phyloP scores from a whole-genome alignment of 2,888 invertebrate species.

The Drosophila siamana region DNA sequence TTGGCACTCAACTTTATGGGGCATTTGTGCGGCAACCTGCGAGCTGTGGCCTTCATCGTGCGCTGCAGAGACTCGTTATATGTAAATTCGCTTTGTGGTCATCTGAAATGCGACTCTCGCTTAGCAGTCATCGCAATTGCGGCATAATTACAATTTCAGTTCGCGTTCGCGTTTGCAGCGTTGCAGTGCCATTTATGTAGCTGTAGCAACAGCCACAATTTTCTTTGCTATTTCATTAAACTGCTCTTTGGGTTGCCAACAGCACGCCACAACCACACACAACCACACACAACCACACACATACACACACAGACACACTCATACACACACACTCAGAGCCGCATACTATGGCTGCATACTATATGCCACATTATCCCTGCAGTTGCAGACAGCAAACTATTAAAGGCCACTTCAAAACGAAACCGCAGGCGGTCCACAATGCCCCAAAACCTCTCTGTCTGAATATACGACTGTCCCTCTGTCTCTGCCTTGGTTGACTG shows the following conservation, averaged over 20 bases:
- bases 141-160: conserved; percentile 75
- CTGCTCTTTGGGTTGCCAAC: conserved; percentile 60
- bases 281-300: conserved; percentile 27
- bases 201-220: conserved; percentile 54
- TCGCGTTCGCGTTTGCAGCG: conserved; percentile 67
- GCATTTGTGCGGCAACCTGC: background rate
- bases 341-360: conserved; percentile 14
- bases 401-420: conserved; percentile 73
- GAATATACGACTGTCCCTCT: conserved; percentile 6
- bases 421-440: conserved; percentile 59
- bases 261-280: conserved; percentile 53
- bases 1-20: conserved; percentile 17
- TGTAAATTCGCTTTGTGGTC: conserved; percentile 52
- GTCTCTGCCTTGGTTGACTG: conserved; percentile 25
- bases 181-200: conserved; percentile 44
- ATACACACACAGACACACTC: conserved; percentile 14
- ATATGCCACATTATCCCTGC: conserved; percentile 60
- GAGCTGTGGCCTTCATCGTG: background rate
- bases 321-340: conserved; percentile 11
- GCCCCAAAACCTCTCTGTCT: conserved; percentile 24
- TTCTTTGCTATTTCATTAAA: conserved; percentile 72
- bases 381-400: conserved; percentile 77
- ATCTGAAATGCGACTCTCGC: conserved; percentile 37
- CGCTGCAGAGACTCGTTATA: conserved; percentile 18
- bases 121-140: conserved; percentile 59